Conservation (phyloP, 2,888 invertebrate species). For the Amblyteles armatorius region DNA sequence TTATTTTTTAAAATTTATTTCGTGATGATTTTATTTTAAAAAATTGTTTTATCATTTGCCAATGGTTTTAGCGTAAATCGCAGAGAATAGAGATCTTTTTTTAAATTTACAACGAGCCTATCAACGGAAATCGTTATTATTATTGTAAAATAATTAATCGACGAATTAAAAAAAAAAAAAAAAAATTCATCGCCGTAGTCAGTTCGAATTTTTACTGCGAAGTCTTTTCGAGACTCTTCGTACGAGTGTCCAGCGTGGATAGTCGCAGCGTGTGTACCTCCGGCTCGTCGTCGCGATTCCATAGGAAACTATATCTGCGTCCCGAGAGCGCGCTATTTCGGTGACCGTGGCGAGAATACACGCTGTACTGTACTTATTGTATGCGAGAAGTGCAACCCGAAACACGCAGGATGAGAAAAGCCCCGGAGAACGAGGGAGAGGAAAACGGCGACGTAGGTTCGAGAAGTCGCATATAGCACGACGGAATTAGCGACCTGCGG, state of each 20-base stretch:
- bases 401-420: slow-evolving; percentile 4
- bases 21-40: too few relatives aligned
- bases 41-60: too few relatives aligned
- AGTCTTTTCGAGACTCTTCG: background rate
- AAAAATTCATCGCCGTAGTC: too few relatives aligned
- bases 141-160: background rate
- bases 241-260: slow-evolving; percentile 3
- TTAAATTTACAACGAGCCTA: background rate
- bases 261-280: background rate
- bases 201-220: too few relatives aligned
- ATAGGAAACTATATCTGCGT: background rate
- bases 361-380: slow-evolving; percentile 1
- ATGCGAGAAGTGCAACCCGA: background rate
- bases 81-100: background rate
- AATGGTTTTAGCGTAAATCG: too few relatives aligned
- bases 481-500: slow-evolving; percentile 39
- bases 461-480: slow-evolving; percentile 13
- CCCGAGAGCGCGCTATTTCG: slow-evolving; percentile 37
- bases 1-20: too few relatives aligned
- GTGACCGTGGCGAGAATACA: slow-evolving; percentile 11
- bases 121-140: background rate
- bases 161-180: background rate
- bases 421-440: background rate
- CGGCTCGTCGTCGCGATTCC: slow-evolving; percentile 2
- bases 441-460: background rate